Evolutionary conservation across 2,888 invertebrate species (phyloP), one percentile per base, ranked within the genome.

Genomic region (Leptinotarsa rubiginosa): DNA sequence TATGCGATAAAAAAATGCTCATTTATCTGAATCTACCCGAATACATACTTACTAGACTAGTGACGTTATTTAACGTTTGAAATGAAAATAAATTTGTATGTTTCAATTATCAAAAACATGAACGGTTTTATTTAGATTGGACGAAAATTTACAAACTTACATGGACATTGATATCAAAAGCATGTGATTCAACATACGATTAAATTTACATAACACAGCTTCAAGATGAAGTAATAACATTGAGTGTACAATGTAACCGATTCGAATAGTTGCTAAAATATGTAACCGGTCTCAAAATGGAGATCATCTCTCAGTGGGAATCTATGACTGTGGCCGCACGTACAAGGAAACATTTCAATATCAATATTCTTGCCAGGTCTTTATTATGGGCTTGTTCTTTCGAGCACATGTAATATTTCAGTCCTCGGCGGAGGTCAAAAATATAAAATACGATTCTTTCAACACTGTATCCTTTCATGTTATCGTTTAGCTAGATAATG

Each of bases 321-420:
- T 68, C 68, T 69, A 31, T 59, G 69, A 20, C 69, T 69, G 64
- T 65, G 52, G 70, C 65, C 70, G 64, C 47, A 31, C 18, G 22
- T 62, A 70, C 70, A 65, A 65, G 65, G 54, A 65, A 65, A 50
- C 54, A 65, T 65, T 67, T 74, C 66, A 64, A 74, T 74, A 74
- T 68, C 66, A 64, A 74, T 74, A 71, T 52, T 65, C 65, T 52
- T 50, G 47, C 54, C 73, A 47, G n/a, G 50, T 70, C 70, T 74
- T 69, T 68, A 70, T 72, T 75, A 75, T 47, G 65, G 56, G 72
- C 69, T 75, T 74, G 74, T 74, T 69, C 47, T 47, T 50, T 50
- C 69, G 50, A 67, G 67, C 68, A 66, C 49, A 56, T 69, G 68
- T 77, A 77, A 77, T 77, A 77, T 75, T 72, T 75, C 75, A 74